phyloP scores from a whole-genome alignment of 2,113 vertebrate genomes.

The Rhinolophus sinicus region DNA sequence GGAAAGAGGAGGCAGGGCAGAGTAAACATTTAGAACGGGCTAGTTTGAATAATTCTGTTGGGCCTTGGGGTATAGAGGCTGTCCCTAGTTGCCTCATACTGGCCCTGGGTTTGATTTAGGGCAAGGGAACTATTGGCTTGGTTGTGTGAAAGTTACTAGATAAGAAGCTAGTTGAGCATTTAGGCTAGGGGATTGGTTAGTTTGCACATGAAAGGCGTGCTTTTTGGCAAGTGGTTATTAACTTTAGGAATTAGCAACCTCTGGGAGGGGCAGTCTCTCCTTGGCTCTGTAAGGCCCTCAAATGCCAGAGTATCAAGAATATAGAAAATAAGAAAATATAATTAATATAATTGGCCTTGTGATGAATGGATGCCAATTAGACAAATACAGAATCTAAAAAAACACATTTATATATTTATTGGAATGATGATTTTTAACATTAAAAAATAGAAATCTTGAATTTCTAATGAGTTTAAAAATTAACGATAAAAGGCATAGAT shows the following conservation, averaged over 20 bases:
- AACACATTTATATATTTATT: slow-evolving; percentile 25
- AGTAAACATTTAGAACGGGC: not conserved
- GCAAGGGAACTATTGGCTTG: not conserved
- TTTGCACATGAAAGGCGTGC: not conserved
- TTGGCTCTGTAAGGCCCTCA: not conserved
- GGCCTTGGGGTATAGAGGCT: not conserved
- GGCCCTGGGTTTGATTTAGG: not conserved
- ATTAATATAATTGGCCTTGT: not conserved
- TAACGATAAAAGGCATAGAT: not conserved
- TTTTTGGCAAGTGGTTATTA: not conserved
- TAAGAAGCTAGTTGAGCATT: not conserved
- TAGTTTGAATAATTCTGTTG: not conserved
- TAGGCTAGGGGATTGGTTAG: not conserved
- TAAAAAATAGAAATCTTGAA: not conserved
- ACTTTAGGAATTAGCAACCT: not conserved
- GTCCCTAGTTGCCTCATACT: not conserved
- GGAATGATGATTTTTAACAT: not conserved
- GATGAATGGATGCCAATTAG: not conserved
- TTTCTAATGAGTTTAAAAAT: slow-evolving; percentile 15
- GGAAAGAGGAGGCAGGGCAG: not conserved
- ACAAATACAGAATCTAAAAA: not conserved
- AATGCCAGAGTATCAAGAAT: not conserved
- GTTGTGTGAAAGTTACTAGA: not conserved
- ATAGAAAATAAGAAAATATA: slow-evolving; percentile 1
- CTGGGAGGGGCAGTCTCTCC: not conserved